Percentiles rank a stretch among this genome's conserved stretches.
These are phyloP conservation scores for Phaedon cochleariae DNA, from an alignment of 2,888 invertebrate genomes.

Conservation along the genomic window DNA sequence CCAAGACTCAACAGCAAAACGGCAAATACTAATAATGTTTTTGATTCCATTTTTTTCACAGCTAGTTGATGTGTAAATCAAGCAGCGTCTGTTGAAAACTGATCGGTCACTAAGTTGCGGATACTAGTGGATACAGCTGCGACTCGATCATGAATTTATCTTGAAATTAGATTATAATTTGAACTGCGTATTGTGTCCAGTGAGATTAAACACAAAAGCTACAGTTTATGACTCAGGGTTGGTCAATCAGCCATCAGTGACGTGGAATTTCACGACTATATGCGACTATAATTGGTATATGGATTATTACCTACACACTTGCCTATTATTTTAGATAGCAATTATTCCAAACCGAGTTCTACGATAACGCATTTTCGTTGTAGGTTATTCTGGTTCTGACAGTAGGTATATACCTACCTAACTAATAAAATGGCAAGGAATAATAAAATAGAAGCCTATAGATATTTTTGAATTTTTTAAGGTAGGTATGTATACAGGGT, in stretches of 20 bases:
- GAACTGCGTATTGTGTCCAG: not conserved
- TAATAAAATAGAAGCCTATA: too few species aligned
- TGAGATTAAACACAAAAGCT: not conserved
- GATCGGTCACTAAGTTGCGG: not conserved
- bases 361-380: not conserved
- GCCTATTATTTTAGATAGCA: not conserved
- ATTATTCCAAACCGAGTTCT: not conserved
- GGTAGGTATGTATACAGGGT: too few species aligned
- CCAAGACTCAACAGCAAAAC: not conserved
- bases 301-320: not conserved
- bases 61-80: too few species aligned
- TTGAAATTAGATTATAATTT: not conserved
- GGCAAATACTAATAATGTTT: conserved; percentile 8
- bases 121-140: not conserved
- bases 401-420: too few species aligned
- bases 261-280: not conserved
- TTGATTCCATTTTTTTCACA: not conserved
- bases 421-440: too few species aligned
- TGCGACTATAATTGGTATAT: not conserved
- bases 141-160: not conserved
- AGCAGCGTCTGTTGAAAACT: too few species aligned
- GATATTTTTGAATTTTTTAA: too few species aligned
- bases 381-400: too few species aligned
- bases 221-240: not conserved
- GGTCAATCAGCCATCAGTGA: not conserved